A percentile compares a stretch with the other conserved stretches of the same genome.
Evolutionary conservation across 2,797 vertebrate genomes (phyloP).

Genomic region (Rhabdophis nuchalis): DNA sequence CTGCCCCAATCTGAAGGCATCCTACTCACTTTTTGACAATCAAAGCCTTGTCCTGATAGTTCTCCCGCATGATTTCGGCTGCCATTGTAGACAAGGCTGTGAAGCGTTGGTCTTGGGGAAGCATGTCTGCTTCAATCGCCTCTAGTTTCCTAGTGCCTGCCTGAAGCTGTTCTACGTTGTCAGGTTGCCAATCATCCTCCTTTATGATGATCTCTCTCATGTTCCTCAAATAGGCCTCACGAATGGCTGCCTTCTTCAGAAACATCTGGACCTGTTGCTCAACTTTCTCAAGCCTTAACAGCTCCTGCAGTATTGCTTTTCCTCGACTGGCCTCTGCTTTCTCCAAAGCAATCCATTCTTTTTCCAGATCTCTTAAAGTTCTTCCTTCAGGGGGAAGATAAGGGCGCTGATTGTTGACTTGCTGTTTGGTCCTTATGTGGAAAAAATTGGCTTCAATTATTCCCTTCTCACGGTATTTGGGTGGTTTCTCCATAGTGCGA

Average conservation of each 20-base stretch:
- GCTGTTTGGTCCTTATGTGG: conserved; percentile 79
- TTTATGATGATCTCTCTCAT: conserved; percentile 73
- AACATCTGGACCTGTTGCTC: conserved; percentile 85
- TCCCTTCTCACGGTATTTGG: conserved; percentile 83
- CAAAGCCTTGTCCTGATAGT: conserved; percentile 78
- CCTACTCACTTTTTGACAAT: conserved; percentile 72
- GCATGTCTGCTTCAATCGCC: conserved; percentile 78
- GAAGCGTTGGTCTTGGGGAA: conserved; percentile 81
- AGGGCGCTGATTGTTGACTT: conserved; percentile 81
- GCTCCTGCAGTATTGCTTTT: conserved; percentile 75
- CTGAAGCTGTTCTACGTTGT: conserved; percentile 68
- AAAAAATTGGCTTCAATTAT: conserved; percentile 85
- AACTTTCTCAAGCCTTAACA: conserved; percentile 80
- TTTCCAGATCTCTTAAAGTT: conserved; percentile 79
- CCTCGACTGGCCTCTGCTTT: conserved; percentile 79
- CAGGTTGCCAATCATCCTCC: conserved; percentile 66
- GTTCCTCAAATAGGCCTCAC: conserved; percentile 81
- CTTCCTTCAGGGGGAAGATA: conserved; percentile 79
- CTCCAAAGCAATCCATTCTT: conserved; percentile 79
- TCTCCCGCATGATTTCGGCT: conserved; percentile 70
- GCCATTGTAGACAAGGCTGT: conserved; percentile 76
- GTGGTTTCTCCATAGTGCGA: conserved; percentile 84
- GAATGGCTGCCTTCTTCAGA: conserved; percentile 78
- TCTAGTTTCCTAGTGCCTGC: conserved; percentile 78
- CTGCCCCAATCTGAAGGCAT: not conserved